phyloP scores from a whole-genome alignment of 2,113 vertebrate species.

The Nothoprocta pentlandii region DNA sequence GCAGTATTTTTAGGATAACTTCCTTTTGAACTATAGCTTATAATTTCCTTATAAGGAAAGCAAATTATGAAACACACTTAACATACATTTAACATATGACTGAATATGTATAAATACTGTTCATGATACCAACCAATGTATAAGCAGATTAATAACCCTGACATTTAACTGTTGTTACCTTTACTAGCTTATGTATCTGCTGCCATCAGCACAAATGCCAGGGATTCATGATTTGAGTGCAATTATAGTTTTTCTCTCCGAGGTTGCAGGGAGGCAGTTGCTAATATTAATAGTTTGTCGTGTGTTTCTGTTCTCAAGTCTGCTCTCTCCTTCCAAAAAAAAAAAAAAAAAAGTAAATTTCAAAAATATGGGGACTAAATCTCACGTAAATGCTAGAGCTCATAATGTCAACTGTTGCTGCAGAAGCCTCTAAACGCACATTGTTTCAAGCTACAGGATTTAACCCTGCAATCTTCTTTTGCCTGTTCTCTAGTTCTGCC shows the following conservation, averaged over 20 bases:
- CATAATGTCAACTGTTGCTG: not conserved
- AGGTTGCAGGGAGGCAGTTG: not conserved
- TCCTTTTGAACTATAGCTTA: not conserved
- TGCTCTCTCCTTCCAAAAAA: not conserved
- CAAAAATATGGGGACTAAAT: not conserved
- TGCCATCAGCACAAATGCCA: not conserved
- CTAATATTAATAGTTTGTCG: not conserved
- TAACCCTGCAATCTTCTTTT: not conserved
- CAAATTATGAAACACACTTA: not conserved
- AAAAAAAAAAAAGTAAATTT: not conserved
- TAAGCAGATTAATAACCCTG: not conserved
- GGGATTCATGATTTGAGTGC: not conserved
- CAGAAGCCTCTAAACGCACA: not conserved
- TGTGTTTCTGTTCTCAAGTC: not conserved
- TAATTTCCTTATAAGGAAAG: not conserved
- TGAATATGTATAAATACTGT: not conserved
- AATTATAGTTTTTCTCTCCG: not conserved
- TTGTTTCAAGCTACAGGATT: not conserved
- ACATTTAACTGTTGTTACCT: not conserved
- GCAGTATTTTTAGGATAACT: not conserved
- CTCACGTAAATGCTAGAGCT: not conserved
- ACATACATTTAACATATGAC: not conserved
- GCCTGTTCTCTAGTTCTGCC: not conserved
- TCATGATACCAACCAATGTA: not conserved
- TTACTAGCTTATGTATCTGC: not conserved